Conservation (phyloP, 2,888 invertebrate genomes). For the Toxonevra muliebris region DNA sequence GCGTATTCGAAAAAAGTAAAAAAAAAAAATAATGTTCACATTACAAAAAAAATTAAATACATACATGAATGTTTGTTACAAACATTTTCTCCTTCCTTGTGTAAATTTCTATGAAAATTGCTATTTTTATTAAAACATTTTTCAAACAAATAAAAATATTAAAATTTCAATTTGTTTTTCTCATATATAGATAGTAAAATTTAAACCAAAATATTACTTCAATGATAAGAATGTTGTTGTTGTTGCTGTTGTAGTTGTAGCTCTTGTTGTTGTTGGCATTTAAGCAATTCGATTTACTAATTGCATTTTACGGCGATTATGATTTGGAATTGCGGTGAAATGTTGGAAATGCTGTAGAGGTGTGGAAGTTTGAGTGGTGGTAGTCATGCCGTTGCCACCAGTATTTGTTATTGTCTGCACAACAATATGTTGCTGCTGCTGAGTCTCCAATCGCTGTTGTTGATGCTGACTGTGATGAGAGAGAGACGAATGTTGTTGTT, state of each 20-base stretch:
- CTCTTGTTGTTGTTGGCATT: slow-evolving; percentile 28
- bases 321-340: slow-evolving; percentile 56
- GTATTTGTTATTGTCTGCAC: slow-evolving; percentile 33
- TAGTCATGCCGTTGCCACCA: slow-evolving; percentile 1
- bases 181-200: background rate
- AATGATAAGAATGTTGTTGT: slow-evolving; percentile 15
- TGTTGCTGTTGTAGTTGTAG: slow-evolving; percentile 20
- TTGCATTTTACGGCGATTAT: slow-evolving; percentile 72
- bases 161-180: background rate
- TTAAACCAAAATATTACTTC: background rate
- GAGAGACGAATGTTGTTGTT: slow-evolving; percentile 39
- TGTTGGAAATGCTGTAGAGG: slow-evolving; percentile 42
- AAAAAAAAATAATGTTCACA: slow-evolving; percentile 28
- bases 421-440: slow-evolving; percentile 42
- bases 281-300: slow-evolving; percentile 68
- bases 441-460: slow-evolving; percentile 45
- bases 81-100: slow-evolving; percentile 13
- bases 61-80: slow-evolving; percentile 19
- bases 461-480: slow-evolving; percentile 36
- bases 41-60: slow-evolving; percentile 22
- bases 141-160: background rate
- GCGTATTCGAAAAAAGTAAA: slow-evolving; percentile 12
- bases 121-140: slow-evolving; percentile 13
- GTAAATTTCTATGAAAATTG: slow-evolving; percentile 19
- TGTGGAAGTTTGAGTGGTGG: slow-evolving; percentile 11